phyloP scores from a whole-genome alignment of 2,113 vertebrate genomes.

The Calcarius ornatus region DNA sequence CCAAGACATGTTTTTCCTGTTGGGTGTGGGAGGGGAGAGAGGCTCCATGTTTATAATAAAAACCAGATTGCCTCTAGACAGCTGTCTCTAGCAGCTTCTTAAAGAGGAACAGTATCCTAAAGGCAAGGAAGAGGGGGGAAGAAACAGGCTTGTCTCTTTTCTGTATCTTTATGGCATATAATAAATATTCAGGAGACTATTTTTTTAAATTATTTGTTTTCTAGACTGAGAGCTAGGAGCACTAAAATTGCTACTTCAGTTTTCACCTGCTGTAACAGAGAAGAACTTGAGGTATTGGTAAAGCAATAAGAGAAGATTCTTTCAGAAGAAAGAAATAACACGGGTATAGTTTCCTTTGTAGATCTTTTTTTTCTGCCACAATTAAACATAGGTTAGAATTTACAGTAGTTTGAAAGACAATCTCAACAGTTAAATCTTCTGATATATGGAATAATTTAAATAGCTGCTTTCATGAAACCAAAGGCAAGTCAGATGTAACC shows the following conservation, averaged over 20 bases:
- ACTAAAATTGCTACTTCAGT: not conserved
- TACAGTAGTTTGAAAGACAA: not conserved
- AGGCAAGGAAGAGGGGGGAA: not conserved
- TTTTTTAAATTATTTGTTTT: not conserved
- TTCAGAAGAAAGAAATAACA: not conserved
- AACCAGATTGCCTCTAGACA: not conserved
- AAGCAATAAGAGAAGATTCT: not conserved
- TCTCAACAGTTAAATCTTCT: not conserved
- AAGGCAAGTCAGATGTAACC: not conserved
- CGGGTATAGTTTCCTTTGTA: not conserved
- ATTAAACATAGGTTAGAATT: not conserved
- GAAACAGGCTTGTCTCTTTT: not conserved
- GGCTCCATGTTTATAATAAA: not conserved
- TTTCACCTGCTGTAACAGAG: not conserved
- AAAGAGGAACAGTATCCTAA: not conserved
- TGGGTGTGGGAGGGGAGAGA: not conserved
- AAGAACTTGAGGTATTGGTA: not conserved
- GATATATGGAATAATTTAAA: not conserved
- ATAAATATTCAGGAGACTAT: not conserved
- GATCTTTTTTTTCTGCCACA: not conserved
- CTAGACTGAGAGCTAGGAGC: not conserved
- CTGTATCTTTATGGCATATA: not conserved
- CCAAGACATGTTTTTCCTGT: conserved; percentile 8
- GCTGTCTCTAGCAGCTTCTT: not conserved
- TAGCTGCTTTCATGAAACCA: not conserved